A percentile compares a stretch with the other conserved stretches of the same genome.
Evolutionary conservation across 2,113 vertebrate species (phyloP).

Genomic region (Arvicanthis niloticus): DNA sequence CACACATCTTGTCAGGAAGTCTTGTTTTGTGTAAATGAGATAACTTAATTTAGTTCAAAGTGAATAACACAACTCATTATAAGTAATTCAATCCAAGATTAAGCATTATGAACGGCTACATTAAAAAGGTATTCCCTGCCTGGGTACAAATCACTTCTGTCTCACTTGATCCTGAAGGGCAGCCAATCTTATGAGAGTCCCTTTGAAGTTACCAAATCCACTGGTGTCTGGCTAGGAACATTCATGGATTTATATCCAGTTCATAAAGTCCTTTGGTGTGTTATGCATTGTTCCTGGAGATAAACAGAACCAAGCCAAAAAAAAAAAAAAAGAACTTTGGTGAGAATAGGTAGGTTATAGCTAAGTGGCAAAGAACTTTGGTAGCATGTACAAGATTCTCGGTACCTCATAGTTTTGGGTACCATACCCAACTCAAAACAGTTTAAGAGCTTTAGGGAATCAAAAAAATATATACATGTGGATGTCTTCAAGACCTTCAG

Average conservation of each 20-base stretch:
- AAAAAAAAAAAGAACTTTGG: conserved; percentile 28
- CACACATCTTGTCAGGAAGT: neutral
- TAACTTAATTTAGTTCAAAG: conserved; percentile 83
- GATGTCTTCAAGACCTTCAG: neutral
- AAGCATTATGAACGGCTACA: conserved; percentile 80
- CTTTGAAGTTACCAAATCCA: conserved; percentile 65
- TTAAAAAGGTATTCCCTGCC: conserved; percentile 74
- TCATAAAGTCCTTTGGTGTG: neutral
- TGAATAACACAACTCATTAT: conserved; percentile 80
- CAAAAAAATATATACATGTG: neutral
- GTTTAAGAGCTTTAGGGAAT: neutral
- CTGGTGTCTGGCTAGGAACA: neutral
- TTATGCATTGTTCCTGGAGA: neutral
- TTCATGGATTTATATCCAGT: neutral
- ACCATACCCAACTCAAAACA: neutral
- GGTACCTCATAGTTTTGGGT: neutral
- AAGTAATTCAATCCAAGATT: conserved; percentile 84
- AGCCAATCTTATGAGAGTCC: neutral
- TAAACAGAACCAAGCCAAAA: conserved; percentile 29
- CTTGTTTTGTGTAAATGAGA: conserved; percentile 74
- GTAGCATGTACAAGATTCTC: accelerated
- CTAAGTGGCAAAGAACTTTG: neutral
- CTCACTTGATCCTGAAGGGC: conserved; percentile 46
- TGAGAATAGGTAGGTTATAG: neutral
- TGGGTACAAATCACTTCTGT: conserved; percentile 61